Evolutionary conservation across 2,888 invertebrate genomes (phyloP), one percentile per base, ranked within the genome.

Genomic region (Octonoba sinensis): DNA sequence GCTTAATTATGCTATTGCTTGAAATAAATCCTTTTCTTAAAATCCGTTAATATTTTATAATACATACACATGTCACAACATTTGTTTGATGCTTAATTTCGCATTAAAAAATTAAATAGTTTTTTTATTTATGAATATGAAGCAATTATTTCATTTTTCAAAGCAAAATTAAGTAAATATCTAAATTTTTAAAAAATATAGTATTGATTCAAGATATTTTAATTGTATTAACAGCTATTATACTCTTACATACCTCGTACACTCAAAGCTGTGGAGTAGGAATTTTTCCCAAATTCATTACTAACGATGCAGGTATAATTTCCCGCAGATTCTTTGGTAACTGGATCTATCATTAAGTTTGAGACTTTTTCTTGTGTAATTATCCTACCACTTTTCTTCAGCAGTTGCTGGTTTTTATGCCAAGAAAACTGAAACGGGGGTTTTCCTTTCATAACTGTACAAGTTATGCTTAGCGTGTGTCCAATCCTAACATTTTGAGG

Each of bases 241-340:
- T n/a, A n/a, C n/a, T n/a, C 11, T 18, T 54, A 13, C 59, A 20
- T 59, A 71, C 70, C 70, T 71, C 24, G 59, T n/a, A 71, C 59
- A 47, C 20, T 59, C 11, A 71, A 18, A 22, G 47, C 12, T 22
- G 70, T 20, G 11, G 70, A 71, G 59, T 46, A 71, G 20, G 22
- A 27, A 24, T 71, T 54, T 13, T 16, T 59, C 49, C 67, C 75
- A 16, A 51, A 51, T 15, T 8, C 18, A 16, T 66, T 75, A 36
- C 27, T 60, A 12, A 75, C 67, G 6, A 27, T 27, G 18, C 75
- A 75, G 8, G 75, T 57, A n/a, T 75, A 75, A 22, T 75, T 66
- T 22, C 75, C 75, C 0, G 36, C 18, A 16, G 60, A 60, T 16
- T 36, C n/a, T 27, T 60, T 44, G 16, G n/a, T n/a, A 11, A 69